phyloP scores from a whole-genome alignment of 1,140 invertebrate species.

The Anthonomus grandis region DNA sequence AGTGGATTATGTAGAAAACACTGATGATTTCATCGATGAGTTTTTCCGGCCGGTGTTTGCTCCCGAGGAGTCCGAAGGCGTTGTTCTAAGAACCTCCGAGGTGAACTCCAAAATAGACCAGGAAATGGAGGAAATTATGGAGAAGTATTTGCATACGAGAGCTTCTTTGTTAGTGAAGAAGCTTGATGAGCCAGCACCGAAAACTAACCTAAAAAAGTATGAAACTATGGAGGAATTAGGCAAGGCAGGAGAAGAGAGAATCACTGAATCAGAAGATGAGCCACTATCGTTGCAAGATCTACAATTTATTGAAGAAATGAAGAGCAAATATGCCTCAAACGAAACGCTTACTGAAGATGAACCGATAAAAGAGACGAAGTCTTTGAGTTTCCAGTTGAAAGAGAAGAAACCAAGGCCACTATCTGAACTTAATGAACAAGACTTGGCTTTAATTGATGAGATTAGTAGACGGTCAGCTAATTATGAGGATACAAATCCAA shows the following conservation, averaged over 20 bases:
- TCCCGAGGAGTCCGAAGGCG: not conserved
- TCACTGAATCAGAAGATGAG: constrained; percentile 3
- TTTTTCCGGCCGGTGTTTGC: constrained; percentile 14
- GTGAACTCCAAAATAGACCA: constrained; percentile 19
- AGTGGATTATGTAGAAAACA: constrained; percentile 1
- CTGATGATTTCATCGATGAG: constrained; percentile 19
- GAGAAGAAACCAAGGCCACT: constrained; percentile 20
- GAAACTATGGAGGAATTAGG: constrained; percentile 9
- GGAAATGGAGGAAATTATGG: constrained; percentile 31
- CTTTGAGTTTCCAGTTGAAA: not conserved
- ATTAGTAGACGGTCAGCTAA: constrained; percentile 11
- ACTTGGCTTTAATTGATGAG: constrained; percentile 28
- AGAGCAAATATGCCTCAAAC: constrained; percentile 18
- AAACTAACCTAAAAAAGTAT: constrained; percentile 14
- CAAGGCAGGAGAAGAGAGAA: not conserved
- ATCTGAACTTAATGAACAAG: constrained; percentile 31
- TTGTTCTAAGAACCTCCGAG: not conserved
- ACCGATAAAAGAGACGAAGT: not conserved
- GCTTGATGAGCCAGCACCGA: not conserved
- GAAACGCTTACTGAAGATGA: constrained; percentile 4
- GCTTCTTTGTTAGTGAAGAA: constrained; percentile 23
- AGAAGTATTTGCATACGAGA: constrained; percentile 26
- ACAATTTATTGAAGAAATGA: constrained; percentile 29
- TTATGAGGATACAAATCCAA: not conserved
- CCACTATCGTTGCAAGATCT: constrained; percentile 13